Evolutionary conservation across 92 coral and sea anemone genomes (phyloP).

Genomic region (Actinostola sp.): DNA sequence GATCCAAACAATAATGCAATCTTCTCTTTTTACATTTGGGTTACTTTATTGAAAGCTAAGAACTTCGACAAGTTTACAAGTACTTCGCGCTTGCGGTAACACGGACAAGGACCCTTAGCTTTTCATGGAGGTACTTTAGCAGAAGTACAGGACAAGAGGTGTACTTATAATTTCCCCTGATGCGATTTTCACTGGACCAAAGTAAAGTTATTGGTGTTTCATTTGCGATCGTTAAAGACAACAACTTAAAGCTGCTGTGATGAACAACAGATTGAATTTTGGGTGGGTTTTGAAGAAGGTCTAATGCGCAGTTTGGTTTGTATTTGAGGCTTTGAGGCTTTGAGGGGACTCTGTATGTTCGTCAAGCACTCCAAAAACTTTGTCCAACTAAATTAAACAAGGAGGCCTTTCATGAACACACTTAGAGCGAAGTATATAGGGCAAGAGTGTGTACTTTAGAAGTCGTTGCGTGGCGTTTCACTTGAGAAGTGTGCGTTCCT

Average conservation of each 20-base stretch:
- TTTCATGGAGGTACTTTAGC: conserved; percentile 5
- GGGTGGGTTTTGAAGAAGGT: not conserved
- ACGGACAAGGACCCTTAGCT: conserved; percentile 6
- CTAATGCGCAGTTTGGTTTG: no score
- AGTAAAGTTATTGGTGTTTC: not conserved
- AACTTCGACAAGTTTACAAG: not conserved
- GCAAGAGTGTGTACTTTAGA: conserved; percentile 26
- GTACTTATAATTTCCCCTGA: not conserved
- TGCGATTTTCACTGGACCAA: not conserved
- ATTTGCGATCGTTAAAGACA: not conserved
- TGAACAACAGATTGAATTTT: no score
- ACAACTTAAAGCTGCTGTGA: not conserved
- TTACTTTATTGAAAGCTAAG: not conserved
- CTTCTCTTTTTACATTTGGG: not conserved
- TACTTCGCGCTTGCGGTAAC: conserved; percentile 6
- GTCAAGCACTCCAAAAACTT: conserved; percentile 18
- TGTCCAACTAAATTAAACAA: conserved; percentile 33
- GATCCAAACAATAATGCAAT: no score
- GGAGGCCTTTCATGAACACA: conserved; percentile 22
- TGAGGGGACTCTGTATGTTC: no score
- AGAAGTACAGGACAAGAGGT: conserved; percentile 27
- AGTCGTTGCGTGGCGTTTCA: conserved; percentile 18
- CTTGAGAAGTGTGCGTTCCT: conserved; percentile 4
- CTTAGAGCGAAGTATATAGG: conserved; percentile 25
- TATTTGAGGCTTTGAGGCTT: conserved; percentile 18